Evolutionary conservation across 2,888 invertebrate species (phyloP).

Genomic region (Oscheius myriophilus): DNA sequence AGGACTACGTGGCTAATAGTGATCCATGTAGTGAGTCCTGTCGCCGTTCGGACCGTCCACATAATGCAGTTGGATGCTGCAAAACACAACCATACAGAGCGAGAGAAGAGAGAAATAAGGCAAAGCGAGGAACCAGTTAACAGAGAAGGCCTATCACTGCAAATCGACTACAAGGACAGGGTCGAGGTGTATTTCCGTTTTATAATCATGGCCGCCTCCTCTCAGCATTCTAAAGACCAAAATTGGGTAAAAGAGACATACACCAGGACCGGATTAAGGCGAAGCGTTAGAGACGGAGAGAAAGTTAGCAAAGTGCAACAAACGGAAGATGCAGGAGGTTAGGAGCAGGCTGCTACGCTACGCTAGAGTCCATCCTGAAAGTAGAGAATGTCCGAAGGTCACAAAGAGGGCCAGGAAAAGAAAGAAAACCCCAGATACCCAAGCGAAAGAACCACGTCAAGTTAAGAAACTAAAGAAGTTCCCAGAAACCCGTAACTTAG

Average conservation of each 20-base stretch:
- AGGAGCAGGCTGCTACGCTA: no score
- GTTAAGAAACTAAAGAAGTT: no score
- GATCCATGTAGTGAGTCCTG: constrained; percentile 28
- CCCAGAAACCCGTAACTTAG: not conserved
- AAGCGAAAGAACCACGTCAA: no score
- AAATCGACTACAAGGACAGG: constrained; percentile 47
- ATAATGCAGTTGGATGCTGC: constrained; percentile 28
- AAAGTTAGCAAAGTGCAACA: not conserved
- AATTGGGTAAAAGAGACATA: constrained; percentile 1
- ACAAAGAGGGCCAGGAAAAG: no score
- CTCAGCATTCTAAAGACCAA: constrained; percentile 29
- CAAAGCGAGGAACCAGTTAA: constrained; percentile 15
- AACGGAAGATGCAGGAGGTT: constrained; percentile 1
- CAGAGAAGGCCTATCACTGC: constrained; percentile 10
- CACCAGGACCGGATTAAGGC: constrained; percentile 9
- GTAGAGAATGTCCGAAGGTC: no score
- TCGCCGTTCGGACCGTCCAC: constrained; percentile 19
- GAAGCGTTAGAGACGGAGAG: not conserved
- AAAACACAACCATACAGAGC: constrained; percentile 22
- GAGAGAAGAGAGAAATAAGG: not conserved
- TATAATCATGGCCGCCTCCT: constrained; percentile 34
- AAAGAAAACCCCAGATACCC: no score
- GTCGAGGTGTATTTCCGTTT: constrained; percentile 57
- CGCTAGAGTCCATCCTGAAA: no score
- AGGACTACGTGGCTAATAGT: constrained; percentile 20